Percentiles rank a stretch among this genome's conserved stretches.
phyloP scores from a whole-genome alignment of 30 jellyfish, hydroid and myxozoan species.

The Phacellophora camtschatica region DNA sequence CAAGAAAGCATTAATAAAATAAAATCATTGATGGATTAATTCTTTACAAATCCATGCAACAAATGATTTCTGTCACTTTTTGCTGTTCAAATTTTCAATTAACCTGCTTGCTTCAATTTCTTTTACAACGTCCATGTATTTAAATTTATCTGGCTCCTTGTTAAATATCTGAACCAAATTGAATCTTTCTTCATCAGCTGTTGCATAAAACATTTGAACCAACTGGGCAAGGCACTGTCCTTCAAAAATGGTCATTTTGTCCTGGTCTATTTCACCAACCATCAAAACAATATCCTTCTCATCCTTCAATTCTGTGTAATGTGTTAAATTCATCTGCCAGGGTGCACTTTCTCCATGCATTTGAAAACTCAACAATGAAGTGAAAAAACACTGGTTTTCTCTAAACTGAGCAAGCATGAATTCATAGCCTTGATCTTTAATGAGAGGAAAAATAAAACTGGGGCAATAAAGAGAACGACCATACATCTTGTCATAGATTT shows the following conservation, averaged over 20 bases:
- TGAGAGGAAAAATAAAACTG: constrained; percentile 74
- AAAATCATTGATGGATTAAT: too few relatives aligned
- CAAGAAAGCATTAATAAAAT: too few relatives aligned
- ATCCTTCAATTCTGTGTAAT: constrained; percentile 80
- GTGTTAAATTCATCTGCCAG: constrained; percentile 82
- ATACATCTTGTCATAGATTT: constrained; percentile 41
- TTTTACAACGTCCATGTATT: constrained; percentile 78
- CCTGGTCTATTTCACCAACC: constrained; percentile 77
- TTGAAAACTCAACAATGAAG: constrained; percentile 80
- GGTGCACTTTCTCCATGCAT: constrained; percentile 96
- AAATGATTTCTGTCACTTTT: too few relatives aligned
- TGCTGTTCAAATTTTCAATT: constrained; percentile 22
- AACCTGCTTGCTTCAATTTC: constrained; percentile 87
- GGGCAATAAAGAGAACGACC: constrained; percentile 65
- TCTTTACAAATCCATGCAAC: too few relatives aligned
- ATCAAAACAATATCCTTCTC: constrained; percentile 78
- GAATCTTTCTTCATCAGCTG: constrained; percentile 74
- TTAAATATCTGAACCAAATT: constrained; percentile 72
- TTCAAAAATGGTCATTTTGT: constrained; percentile 57
- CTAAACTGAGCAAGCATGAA: constrained; percentile 81
- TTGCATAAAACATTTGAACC: constrained; percentile 80
- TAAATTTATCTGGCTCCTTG: constrained; percentile 69
- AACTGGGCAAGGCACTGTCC: constrained; percentile 96
- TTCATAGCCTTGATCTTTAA: constrained; percentile 81
- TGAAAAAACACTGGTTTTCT: constrained; percentile 66